These are phyloP conservation scores for Acanthosepion esculentum DNA, from an alignment of 2,888 invertebrate species.

Conservation along the genomic window DNA sequence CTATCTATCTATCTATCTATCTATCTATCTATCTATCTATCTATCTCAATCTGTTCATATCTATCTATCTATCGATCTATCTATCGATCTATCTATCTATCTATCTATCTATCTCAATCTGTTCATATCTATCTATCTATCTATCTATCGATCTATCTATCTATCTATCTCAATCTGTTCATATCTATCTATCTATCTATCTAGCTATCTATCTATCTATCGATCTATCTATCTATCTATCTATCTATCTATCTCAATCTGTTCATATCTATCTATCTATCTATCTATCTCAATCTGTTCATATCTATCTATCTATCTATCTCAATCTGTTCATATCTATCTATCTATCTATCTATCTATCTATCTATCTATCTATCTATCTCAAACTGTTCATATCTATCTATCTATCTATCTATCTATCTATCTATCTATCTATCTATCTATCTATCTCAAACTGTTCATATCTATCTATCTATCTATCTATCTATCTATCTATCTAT, in stretches of 20 bases:
- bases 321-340: too few species aligned
- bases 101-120: background rate
- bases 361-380: too few species aligned
- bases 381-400: too few species aligned
- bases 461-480: background rate
- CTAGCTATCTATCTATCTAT: background rate
- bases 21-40: background rate
- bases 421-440: background rate
- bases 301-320: background rate
- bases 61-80: background rate
- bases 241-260: background rate
- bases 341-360: background rate
- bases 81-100: background rate
- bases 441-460: too few species aligned
- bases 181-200: background rate
- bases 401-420: background rate
- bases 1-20: background rate
- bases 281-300: background rate
- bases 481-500: background rate
- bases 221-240: background rate
- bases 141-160: background rate
- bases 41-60: too few species aligned
- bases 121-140: background rate
- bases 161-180: background rate
- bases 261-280: background rate